Base-by-base conservation (phyloP, 1,140 invertebrate species). In the Hormaphis cornu region DNA sequence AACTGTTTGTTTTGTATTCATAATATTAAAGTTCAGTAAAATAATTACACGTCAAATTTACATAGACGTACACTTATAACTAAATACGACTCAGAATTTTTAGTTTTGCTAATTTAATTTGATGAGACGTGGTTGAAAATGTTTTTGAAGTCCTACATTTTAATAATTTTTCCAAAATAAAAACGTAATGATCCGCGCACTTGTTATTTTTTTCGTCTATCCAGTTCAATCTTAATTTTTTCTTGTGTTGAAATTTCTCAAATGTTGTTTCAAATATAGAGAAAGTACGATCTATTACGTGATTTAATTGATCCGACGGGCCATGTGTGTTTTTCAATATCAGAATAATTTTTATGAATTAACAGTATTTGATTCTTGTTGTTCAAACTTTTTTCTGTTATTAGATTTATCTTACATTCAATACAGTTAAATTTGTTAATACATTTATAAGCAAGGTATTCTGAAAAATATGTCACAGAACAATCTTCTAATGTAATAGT, bases 131-230 rank as follows among this genome's bases (percentile, higher is more conserved):
- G 28, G 24, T 52, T 26, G 48, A 52, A 26, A n/a, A 52, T 52
- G 5, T 52, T 28, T 28, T 52, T 52, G 48, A 28, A 28, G 10
- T 56, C 18, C 52, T 54, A 54, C 52, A 54, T 10, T 33, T 54
- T 54, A 54, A 54, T 22, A 37, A 37, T 56, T 56, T 56, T 56
- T 56, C 30, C 22, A 56, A 35, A 0, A 56, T 56, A 56, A 56
- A 56, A 56, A 56, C 30, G 14, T 56, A 56, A 56, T 56, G 30
- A 16, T 56, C 53, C 0, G 28, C 53, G 30, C 53, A 56, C 16
- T 54, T 54, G 33, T 54, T 54, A 33, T n/a, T 54, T 9, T 56
- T 56, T 22, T 56, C 30, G 14, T 54, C 8, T 8, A 54, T 22
- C 53, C 30, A 56, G 18, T 12, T 35, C 18, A 28, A 54, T 54